Evolutionary conservation across 1,140 invertebrate genomes (phyloP).

Genomic region (Bombus vancouverensis): DNA sequence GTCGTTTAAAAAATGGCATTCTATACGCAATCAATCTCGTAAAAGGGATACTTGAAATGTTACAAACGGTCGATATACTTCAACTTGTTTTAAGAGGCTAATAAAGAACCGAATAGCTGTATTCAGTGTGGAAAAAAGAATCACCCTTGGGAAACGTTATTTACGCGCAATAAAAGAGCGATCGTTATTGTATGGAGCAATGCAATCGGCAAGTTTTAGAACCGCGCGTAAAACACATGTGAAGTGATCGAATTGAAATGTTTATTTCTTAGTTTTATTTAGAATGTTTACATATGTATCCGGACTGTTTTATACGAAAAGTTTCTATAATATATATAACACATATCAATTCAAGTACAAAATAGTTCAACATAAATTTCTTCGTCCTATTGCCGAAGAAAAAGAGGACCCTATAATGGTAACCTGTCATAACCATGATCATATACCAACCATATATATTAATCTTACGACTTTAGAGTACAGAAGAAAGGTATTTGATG

Average conservation of each 20-base stretch:
- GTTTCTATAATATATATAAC: no score
- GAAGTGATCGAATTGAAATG: not conserved
- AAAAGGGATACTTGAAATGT: not conserved
- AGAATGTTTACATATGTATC: not conserved
- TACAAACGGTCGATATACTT: not conserved
- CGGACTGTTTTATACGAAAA: no score
- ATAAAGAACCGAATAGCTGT: not conserved
- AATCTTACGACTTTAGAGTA: no score
- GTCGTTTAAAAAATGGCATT: not conserved
- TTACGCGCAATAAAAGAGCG: not conserved
- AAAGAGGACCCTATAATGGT: no score
- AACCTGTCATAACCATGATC: no score
- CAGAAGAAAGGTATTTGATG: no score
- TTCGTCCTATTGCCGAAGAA: no score
- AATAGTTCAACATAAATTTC: no score
- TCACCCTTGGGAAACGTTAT: not conserved
- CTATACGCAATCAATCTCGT: not conserved
- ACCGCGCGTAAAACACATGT: not conserved
- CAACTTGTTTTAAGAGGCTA: not conserved
- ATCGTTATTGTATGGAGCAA: no score
- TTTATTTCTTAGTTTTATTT: not conserved
- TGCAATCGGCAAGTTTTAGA: not conserved
- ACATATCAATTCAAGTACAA: no score
- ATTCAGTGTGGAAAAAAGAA: not conserved
- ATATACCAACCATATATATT: no score